Evolutionary conservation across 2,888 invertebrate genomes (phyloP).

Genomic region (Lottia scabra): DNA sequence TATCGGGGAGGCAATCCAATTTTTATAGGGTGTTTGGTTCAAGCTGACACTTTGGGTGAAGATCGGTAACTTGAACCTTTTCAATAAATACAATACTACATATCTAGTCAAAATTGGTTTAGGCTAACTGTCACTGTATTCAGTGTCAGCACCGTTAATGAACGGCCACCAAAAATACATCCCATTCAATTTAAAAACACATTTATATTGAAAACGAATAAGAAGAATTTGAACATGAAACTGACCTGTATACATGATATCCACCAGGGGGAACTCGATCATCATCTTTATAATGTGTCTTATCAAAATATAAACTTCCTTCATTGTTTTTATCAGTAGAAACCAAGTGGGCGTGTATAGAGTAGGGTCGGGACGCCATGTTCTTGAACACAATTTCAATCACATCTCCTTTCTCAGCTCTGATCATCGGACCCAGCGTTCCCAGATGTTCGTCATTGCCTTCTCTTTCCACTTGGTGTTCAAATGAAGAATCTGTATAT

Average conservation of each 20-base stretch:
- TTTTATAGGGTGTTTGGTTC: too few species aligned
- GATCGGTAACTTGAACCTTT: too few species aligned
- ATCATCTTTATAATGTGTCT: slow-evolving; percentile 31
- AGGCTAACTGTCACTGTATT: too few species aligned
- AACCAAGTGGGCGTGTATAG: slow-evolving; percentile 25
- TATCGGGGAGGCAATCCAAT: too few species aligned
- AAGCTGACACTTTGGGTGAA: too few species aligned
- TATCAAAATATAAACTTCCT: slow-evolving; percentile 29
- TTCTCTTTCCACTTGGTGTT: background rate
- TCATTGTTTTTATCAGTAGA: slow-evolving; percentile 38
- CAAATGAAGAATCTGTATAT: slow-evolving; percentile 23
- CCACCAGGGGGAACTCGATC: slow-evolving; percentile 23
- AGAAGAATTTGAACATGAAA: background rate
- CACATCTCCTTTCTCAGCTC: slow-evolving; percentile 27
- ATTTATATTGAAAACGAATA: too few species aligned
- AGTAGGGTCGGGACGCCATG: slow-evolving; percentile 27
- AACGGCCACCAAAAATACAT: too few species aligned
- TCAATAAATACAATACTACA: too few species aligned
- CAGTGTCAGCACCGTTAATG: too few species aligned
- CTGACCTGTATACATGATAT: slow-evolving; percentile 14
- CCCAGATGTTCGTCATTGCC: slow-evolving; percentile 15
- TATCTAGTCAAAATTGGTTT: too few species aligned
- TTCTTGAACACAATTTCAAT: slow-evolving; percentile 26
- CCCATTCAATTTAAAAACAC: too few species aligned
- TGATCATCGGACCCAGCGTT: slow-evolving; percentile 26